phyloP scores from a whole-genome alignment of 1,140 invertebrate species.

The Thaumetopoea pityocampa region DNA sequence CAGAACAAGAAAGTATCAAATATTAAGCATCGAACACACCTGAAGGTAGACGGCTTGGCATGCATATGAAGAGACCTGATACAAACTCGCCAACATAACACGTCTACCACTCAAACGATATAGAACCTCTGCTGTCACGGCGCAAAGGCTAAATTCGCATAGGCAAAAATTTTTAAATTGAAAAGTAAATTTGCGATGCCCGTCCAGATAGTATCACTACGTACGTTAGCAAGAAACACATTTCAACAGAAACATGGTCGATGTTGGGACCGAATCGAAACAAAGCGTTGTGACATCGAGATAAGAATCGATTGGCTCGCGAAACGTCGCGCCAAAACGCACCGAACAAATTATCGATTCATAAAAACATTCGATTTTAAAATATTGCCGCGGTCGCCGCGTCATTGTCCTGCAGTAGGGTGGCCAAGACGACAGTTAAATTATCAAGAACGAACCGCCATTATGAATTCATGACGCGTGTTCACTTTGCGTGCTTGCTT shows the following conservation, averaged over 20 bases:
- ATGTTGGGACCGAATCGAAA: slow-evolving; percentile 65
- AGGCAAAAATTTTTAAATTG: slow-evolving; percentile 14
- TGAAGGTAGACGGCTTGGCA: slow-evolving; percentile 54
- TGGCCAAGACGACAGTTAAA: slow-evolving; percentile 42
- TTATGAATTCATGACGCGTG: slow-evolving; percentile 14
- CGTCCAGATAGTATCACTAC: slow-evolving; percentile 56
- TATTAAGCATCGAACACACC: slow-evolving; percentile 68
- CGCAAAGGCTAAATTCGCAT: slow-evolving; percentile 31
- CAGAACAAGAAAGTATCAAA: slow-evolving; percentile 71
- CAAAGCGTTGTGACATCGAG: slow-evolving; percentile 71
- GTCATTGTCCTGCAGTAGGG: slow-evolving; percentile 60
- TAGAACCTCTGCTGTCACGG: slow-evolving; percentile 17
- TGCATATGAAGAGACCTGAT: slow-evolving; percentile 52
- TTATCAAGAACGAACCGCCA: slow-evolving; percentile 13
- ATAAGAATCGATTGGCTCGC: slow-evolving; percentile 69
- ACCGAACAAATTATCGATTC: slow-evolving; percentile 73
- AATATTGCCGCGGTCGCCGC: slow-evolving; percentile 64
- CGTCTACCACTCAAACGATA: slow-evolving; percentile 12
- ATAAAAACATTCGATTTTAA: slow-evolving; percentile 75
- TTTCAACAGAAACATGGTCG: slow-evolving; percentile 66
- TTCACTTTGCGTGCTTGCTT: slow-evolving; percentile 10
- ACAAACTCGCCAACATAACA: slow-evolving; percentile 21
- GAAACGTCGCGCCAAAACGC: slow-evolving; percentile 69
- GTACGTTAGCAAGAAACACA: slow-evolving; percentile 72
- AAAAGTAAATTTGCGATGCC: slow-evolving; percentile 46